These are phyloP conservation scores for Scomberomorus guttatus DNA, from an alignment of 2,797 vertebrate species.

Conservation along the genomic window DNA sequence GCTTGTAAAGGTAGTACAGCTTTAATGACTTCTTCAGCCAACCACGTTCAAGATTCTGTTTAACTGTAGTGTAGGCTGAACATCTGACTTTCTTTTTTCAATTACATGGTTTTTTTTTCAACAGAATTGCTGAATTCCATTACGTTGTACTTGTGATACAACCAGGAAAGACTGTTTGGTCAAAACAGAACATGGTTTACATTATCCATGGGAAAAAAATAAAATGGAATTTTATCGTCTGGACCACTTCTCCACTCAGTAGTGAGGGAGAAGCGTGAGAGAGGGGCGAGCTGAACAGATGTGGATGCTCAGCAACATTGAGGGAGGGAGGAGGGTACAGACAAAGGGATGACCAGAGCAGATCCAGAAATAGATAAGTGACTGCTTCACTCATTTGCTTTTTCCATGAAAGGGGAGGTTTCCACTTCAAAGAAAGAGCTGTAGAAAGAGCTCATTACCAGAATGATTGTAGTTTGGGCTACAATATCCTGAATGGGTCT, in stretches of 20 bases:
- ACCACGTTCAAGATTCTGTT: too few relatives aligned
- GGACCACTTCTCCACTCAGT: not conserved
- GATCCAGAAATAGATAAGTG: slow-evolving; percentile 58
- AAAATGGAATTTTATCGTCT: too few relatives aligned
- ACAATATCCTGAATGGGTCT: too few relatives aligned
- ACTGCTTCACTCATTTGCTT: not conserved
- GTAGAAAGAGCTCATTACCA: too few relatives aligned
- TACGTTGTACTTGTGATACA: too few relatives aligned
- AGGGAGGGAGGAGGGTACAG: not conserved
- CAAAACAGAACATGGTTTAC: not conserved
- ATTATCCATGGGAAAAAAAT: not conserved
- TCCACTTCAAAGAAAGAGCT: not conserved
- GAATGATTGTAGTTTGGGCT: too few relatives aligned
- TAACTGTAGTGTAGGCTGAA: too few relatives aligned
- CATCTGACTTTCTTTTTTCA: too few relatives aligned
- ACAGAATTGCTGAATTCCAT: too few relatives aligned
- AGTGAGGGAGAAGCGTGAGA: not conserved
- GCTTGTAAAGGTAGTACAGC: too few relatives aligned
- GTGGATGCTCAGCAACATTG: slow-evolving; percentile 19
- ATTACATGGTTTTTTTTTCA: too few relatives aligned
- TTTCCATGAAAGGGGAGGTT: slow-evolving; percentile 53
- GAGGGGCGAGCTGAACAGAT: not conserved
- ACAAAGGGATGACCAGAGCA: not conserved
- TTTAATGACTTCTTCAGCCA: too few relatives aligned
- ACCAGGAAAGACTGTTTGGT: not conserved